A percentile compares a stretch with the other conserved stretches of the same genome.
These are phyloP conservation scores for Strix uralensis DNA, from an alignment of 2,113 vertebrate species.

Conservation along the genomic window DNA sequence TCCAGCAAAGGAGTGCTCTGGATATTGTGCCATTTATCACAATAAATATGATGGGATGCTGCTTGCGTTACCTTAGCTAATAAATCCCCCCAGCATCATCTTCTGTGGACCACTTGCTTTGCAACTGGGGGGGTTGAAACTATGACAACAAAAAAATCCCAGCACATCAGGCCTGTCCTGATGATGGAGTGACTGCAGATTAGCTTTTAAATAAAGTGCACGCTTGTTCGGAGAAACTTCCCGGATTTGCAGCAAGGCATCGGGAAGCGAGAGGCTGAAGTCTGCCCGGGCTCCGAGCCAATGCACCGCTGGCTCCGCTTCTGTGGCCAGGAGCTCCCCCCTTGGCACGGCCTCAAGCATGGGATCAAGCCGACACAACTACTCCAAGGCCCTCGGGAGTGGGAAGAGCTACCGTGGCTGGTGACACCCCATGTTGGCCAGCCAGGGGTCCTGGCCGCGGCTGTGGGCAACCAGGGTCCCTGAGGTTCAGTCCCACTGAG, in stretches of 20 bases:
- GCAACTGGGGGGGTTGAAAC: background rate
- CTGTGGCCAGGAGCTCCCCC: background rate
- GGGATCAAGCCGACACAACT: background rate
- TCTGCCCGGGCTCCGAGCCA: background rate
- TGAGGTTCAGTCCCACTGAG: background rate
- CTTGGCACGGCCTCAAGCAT: background rate
- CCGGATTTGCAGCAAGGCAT: background rate
- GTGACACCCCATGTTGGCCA: background rate
- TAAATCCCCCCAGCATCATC: background rate
- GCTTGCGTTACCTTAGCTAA: background rate
- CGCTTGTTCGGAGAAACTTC: background rate
- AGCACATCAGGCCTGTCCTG: background rate
- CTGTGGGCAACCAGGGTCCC: background rate
- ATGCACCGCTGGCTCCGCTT: background rate
- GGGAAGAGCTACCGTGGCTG: background rate
- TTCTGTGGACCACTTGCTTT: background rate
- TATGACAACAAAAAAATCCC: background rate
- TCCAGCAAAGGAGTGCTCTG: background rate
- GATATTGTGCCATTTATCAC: conserved; percentile 52
- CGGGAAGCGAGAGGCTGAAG: background rate
- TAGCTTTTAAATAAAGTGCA: conserved; percentile 9
- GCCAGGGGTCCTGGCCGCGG: background rate
- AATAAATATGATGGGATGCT: conserved; percentile 7
- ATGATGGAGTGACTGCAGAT: conserved; percentile 53
- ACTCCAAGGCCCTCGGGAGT: fast-evolving